Evolutionary conservation across 2,888 invertebrate species (phyloP), one percentile per base, ranked within the genome.

Genomic region (Campoplex capitator): DNA sequence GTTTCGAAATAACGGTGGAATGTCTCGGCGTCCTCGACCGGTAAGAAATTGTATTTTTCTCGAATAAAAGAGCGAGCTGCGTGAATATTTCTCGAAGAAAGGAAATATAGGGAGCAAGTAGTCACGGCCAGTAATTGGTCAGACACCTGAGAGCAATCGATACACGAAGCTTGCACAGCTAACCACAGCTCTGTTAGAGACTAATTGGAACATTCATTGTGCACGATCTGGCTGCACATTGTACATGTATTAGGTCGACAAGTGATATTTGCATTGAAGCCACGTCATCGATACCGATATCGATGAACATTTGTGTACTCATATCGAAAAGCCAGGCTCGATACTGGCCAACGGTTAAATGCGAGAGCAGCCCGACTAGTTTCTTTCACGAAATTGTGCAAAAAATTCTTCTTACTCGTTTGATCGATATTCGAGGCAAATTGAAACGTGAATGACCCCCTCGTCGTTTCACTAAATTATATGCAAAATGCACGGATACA

Each of bases 121-220:
- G 82, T 78, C 11, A 23, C 23, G 54, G 68, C 51, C 62, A 35
- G 78, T 65, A 48, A 45, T 70, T 70, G 51, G 70, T 78, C 83
- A 35, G 82, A 68, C 70, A 58, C 28, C 32, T 45, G 51, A 13
- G 75, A 58, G 42, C 38, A 83, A 70, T 86, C 70, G 68, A 83
- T 86, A 65, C 67, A 18, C 51, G 58, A 80, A 65, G 56, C 45
- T 65, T 11, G 71, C 71, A 48, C 74, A 32, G 67, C n/a, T 54
- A 77, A 68, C 82, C 78, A 67, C 75, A 68, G 51, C 62, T 74
- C 68, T 79, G 74, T 82, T 74, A 54, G 38, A 38, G 82, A 65
- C 84, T 87, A 84, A 87, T 87, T 87, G 84, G 71, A 84, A 87
- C 65, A 45, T 62, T 79, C 78, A 65, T 56, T 70, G 65, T 87